These are phyloP conservation scores for Aproaerema taeniolella DNA, from an alignment of 2,888 invertebrate species.

Conservation along the genomic window DNA sequence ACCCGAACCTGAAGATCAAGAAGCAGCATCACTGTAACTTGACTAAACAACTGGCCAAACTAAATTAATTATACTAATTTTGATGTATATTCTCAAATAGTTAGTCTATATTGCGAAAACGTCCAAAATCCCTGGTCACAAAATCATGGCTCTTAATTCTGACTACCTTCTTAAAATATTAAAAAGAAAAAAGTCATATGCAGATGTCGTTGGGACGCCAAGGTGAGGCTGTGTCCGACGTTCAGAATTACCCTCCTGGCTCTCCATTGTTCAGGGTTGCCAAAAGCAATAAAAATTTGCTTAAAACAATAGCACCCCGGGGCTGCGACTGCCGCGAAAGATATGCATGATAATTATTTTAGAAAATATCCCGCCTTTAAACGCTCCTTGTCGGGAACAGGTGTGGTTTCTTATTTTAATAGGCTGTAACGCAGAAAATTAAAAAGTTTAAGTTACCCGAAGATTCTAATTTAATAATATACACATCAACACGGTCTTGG, in stretches of 20 bases:
- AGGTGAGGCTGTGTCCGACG: conserved; percentile 45
- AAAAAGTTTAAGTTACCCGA: conserved; percentile 3
- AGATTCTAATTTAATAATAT: too few species aligned
- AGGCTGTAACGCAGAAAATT: conserved; percentile 12
- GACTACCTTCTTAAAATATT: too few species aligned
- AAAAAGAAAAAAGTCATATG: conserved; percentile 1
- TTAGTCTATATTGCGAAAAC: too few species aligned
- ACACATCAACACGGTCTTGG: too few species aligned
- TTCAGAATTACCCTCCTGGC: conserved; percentile 55
- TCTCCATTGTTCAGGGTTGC: conserved; percentile 70
- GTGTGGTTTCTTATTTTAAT: conserved; percentile 47
- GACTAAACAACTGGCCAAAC: too few species aligned
- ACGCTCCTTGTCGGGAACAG: conserved; percentile 62
- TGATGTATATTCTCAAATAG: too few species aligned
- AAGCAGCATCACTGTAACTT: too few species aligned
- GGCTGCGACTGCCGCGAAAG: conserved; percentile 63
- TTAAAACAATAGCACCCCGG: conserved; percentile 74
- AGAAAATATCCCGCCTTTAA: conserved; percentile 62
- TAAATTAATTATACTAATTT: too few species aligned
- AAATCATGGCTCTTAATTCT: too few species aligned
- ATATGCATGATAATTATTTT: conserved; percentile 72
- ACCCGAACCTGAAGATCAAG: too few species aligned
- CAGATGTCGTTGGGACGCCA: conserved; percentile 27
- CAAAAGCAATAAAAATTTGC: conserved; percentile 68
- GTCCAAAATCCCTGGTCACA: too few species aligned